These are phyloP conservation scores for Leptestheria dahalacensis DNA, from an alignment of 1,140 invertebrate genomes.

Conservation along the genomic window DNA sequence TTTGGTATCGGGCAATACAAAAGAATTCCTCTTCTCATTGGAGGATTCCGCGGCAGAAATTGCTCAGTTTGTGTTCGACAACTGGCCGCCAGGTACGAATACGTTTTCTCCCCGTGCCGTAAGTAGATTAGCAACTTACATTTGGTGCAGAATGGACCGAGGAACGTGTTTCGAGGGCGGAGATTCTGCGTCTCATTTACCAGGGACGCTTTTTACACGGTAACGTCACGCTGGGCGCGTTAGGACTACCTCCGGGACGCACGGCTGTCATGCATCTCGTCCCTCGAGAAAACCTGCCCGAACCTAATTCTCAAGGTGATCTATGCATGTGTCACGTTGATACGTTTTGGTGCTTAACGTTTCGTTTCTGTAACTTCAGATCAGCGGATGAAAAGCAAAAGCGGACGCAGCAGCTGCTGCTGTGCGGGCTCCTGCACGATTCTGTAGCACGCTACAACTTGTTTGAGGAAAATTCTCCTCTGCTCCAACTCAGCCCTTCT, in stretches of 20 bases:
- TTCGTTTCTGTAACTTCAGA: constrained; percentile 45
- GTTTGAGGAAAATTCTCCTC: no score
- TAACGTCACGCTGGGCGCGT: constrained; percentile 92
- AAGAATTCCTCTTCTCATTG: constrained; percentile 94
- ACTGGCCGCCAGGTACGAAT: constrained; percentile 95
- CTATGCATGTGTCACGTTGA: not conserved
- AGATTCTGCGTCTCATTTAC: constrained; percentile 96
- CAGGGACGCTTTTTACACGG: constrained; percentile 98
- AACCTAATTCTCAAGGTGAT: constrained; percentile 93
- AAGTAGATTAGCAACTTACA: not conserved
- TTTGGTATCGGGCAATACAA: constrained; percentile 93
- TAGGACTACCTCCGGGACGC: constrained; percentile 87
- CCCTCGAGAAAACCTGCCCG: constrained; percentile 93
- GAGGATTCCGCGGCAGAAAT: constrained; percentile 95
- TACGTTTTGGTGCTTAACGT: not conserved
- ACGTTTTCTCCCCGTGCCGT: no score
- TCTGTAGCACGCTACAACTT: no score
- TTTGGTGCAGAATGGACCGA: constrained; percentile 70
- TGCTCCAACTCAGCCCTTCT: no score
- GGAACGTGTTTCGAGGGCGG: constrained; percentile 84
- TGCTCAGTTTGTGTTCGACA: constrained; percentile 95
- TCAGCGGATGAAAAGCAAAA: constrained; percentile 88
- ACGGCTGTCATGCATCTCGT: constrained; percentile 99
- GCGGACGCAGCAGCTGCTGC: constrained; percentile 80
- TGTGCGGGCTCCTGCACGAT: constrained; percentile 69